Base-by-base conservation (phyloP, 2,888 invertebrate genomes). In the Trissolcus brochymenae region DNA sequence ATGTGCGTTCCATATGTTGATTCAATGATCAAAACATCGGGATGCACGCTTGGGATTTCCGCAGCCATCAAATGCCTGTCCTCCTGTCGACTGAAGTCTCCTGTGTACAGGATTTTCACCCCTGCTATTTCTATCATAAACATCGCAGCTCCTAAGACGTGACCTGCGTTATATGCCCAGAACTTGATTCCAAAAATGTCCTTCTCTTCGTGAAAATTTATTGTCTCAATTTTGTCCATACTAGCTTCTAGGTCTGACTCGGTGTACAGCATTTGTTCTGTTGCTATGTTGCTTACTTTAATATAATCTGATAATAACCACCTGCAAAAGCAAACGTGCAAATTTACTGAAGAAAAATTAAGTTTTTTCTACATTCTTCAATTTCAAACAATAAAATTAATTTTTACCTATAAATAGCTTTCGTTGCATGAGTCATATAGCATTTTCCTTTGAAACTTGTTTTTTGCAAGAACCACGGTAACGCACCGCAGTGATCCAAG, bases 81-180 rank as follows among this genome's bases (percentile, higher is more conserved):
- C 89, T 99, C 99, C 90, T 99, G 98, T 55, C 99, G 91, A 1
- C 99, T 99, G 89, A 99, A 99, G 87, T 99, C 99, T 0, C 99
- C 99, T 0, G 99, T 99, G 87, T 99, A 99, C 13, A 99, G 90
- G 0, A 76, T 93, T 91, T 97, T 98, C 1, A 99, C 98, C 13
- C 99, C 99, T 35, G 99, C 99, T 59, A 99, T 99, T 91, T 99
- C 99, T 73, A 99, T 96, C 98, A 99, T 98, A 89, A 99, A 99
- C 99, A 99, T 99, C 65, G 99, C 99, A 0, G 99, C 99, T 0
- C 99, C 99, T 0, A 99, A 91, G 2, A 99, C 99, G 90, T 99
- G 99, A 0, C 99, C 99, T 0, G 99, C 99, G 88, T 98, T 97
- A 89, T 99, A 99, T 0, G 98, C 98, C 96, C 99, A 99, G 90